phyloP scores from a whole-genome alignment of 1,140 invertebrate species.

The Tetramorium alpestre region DNA sequence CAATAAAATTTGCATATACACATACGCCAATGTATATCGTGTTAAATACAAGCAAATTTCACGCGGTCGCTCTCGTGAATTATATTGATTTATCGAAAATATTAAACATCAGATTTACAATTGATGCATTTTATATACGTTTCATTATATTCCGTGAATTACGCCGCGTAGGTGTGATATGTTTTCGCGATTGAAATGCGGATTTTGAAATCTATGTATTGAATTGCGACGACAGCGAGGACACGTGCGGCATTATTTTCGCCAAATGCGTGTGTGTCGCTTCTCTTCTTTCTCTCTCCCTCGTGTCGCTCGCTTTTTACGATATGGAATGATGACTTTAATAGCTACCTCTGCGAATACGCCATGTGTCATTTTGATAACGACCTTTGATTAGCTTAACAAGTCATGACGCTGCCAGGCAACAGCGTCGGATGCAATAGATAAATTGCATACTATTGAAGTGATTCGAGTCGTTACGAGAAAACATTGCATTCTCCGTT shows the following conservation, averaged over 20 bases:
- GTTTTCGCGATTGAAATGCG: not conserved
- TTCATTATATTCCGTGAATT: slow-evolving; percentile 8
- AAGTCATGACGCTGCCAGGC: slow-evolving; percentile 5
- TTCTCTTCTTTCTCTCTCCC: too few relatives aligned
- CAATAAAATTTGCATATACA: not conserved
- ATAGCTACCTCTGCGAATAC: not conserved
- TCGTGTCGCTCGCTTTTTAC: slow-evolving; percentile 17
- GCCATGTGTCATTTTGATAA: slow-evolving; percentile 29
- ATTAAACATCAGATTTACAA: not conserved
- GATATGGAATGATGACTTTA: not conserved
- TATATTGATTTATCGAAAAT: slow-evolving; percentile 8
- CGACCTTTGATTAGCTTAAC: slow-evolving; percentile 40
- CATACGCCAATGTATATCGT: not conserved
- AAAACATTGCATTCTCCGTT: slow-evolving; percentile 21
- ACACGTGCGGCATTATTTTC: slow-evolving; percentile 24
- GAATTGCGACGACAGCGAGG: not conserved
- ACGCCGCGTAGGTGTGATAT: too few relatives aligned
- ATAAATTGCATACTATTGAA: slow-evolving; percentile 49
- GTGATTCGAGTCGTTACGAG: slow-evolving; percentile 21
- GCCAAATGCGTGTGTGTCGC: not conserved
- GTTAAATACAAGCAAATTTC: not conserved
- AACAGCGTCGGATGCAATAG: slow-evolving; percentile 25
- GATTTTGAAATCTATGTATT: slow-evolving; percentile 16
- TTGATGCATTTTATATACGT: not conserved
- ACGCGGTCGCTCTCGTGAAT: not conserved